A percentile compares a stretch with the other conserved stretches of the same genome.
phyloP scores from a whole-genome alignment of 2,113 vertebrate species.

The Rhagologus leucostigma region DNA sequence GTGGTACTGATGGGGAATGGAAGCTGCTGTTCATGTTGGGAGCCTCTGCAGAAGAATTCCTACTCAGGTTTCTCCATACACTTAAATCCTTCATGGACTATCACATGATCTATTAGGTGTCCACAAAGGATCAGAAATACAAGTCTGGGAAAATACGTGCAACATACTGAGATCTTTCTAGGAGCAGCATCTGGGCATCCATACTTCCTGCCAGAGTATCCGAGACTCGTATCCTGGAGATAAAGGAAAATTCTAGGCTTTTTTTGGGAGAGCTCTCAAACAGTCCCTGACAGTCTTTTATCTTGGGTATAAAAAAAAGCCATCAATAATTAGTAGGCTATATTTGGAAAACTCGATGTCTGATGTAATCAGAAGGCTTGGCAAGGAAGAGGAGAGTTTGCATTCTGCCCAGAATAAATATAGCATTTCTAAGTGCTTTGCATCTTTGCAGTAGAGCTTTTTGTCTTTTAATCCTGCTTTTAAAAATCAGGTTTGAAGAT shows the following conservation, averaged over 20 bases:
- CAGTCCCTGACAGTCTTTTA: not conserved
- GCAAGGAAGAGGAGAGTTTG: slow-evolving; percentile 5
- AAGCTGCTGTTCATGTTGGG: not conserved
- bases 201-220: not conserved
- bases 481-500: not conserved
- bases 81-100: not conserved
- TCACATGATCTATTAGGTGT: not conserved
- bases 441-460: not conserved
- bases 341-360: slow-evolving; percentile 6
- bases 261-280: not conserved
- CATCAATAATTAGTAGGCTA: slow-evolving; percentile 44
- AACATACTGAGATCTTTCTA: not conserved
- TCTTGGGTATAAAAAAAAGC: not conserved
- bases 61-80: not conserved
- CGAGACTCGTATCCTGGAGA: not conserved
- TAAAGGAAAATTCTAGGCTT: not conserved
- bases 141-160: not conserved
- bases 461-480: not conserved
- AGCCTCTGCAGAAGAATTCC: not conserved
- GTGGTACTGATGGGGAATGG: not conserved
- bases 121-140: not conserved
- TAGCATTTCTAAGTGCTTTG: slow-evolving; percentile 14
- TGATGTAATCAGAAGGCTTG: slow-evolving; percentile 43
- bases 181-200: not conserved
- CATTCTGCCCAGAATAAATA: slow-evolving; percentile 23